phyloP scores from a whole-genome alignment of 2,797 vertebrate genomes.

The Hirundo rustica region DNA sequence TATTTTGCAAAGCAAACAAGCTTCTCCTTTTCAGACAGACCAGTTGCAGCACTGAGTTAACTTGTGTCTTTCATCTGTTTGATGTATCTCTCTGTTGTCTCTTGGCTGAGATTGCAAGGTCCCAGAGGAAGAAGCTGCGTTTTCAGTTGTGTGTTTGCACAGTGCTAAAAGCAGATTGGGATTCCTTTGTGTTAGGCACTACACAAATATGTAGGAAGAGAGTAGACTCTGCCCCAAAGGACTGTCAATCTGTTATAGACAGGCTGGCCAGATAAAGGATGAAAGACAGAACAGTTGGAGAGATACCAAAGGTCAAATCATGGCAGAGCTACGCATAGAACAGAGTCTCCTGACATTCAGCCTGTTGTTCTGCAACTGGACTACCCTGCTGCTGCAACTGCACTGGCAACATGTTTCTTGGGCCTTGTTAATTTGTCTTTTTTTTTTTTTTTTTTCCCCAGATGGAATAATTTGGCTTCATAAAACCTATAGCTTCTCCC shows the following conservation, averaged over 20 bases:
- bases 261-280: constrained; percentile 42
- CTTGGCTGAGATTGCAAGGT: constrained; percentile 13
- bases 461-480: background rate
- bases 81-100: constrained; percentile 9
- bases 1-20: background rate
- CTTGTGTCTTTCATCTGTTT: constrained; percentile 6
- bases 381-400: background rate
- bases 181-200: constrained; percentile 39
- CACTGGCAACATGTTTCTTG: background rate
- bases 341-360: background rate
- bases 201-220: constrained; percentile 24
- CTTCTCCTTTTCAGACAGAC: background rate
- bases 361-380: background rate
- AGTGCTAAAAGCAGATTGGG: constrained; percentile 34
- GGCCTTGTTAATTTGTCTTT: background rate
- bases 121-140: constrained; percentile 37
- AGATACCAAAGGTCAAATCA: constrained; percentile 43
- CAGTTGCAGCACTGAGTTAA: background rate
- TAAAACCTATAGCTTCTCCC: background rate
- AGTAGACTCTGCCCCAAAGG: constrained; percentile 7
- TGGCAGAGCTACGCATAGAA: background rate
- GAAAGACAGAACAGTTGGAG: constrained; percentile 25
- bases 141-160: constrained; percentile 43
- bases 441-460: background rate
- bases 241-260: constrained; percentile 26